A percentile compares a stretch with the other conserved stretches of the same genome.
Conservation (phyloP, 2,888 invertebrate species). For the Lepidochitona cinerea region DNA sequence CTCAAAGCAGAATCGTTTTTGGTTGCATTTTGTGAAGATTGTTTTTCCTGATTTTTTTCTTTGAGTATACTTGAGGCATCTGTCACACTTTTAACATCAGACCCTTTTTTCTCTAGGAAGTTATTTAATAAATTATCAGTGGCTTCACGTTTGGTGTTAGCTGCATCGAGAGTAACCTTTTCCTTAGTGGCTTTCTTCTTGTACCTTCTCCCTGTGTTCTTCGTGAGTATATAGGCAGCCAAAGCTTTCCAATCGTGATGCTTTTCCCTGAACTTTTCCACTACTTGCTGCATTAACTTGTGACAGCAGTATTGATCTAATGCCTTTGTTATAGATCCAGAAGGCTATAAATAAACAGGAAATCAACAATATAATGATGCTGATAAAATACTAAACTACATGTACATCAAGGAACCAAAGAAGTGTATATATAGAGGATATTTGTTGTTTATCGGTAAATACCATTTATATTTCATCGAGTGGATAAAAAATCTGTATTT, state of each 20-base stretch:
- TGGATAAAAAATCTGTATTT: too few relatives aligned
- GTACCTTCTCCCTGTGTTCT: constrained; percentile 58
- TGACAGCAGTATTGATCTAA: constrained; percentile 49
- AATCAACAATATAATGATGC: too few relatives aligned
- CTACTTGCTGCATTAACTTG: constrained; percentile 39
- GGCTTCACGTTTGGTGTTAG: constrained; percentile 42
- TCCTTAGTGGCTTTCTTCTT: constrained; percentile 45
- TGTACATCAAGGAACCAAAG: too few relatives aligned
- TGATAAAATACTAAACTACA: too few relatives aligned
- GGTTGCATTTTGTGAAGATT: too few relatives aligned
- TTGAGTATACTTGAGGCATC: neutral
- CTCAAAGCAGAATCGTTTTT: neutral
- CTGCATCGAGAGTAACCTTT: constrained; percentile 31
- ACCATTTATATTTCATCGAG: too few relatives aligned
- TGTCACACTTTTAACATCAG: neutral
- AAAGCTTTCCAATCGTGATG: constrained; percentile 64
- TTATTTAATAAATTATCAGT: constrained; percentile 43
- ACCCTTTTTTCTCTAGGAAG: constrained; percentile 38
- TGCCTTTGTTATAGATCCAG: constrained; percentile 34
- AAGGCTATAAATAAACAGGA: too few relatives aligned
- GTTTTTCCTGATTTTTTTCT: neutral
- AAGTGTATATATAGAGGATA: too few relatives aligned
- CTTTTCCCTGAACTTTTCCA: constrained; percentile 47
- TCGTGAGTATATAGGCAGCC: constrained; percentile 55
- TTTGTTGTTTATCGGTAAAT: too few relatives aligned